Evolutionary conservation across 37 sponge, comb jelly and placozoan genomes (phyloP).

Genomic region (Oscarella lobularis): DNA sequence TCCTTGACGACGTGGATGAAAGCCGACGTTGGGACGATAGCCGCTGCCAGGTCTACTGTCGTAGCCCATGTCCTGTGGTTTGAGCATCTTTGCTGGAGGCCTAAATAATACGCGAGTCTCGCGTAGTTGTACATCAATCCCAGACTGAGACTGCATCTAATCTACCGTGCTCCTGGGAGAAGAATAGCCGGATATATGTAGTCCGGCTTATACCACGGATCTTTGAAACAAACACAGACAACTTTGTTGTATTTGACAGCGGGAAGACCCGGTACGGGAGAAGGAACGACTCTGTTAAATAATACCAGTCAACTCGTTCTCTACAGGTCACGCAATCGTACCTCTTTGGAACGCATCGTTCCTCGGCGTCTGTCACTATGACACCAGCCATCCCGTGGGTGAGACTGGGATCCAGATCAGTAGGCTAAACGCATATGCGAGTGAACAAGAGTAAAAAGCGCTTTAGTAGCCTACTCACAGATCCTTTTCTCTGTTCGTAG

Average conservation of each 20-base stretch:
- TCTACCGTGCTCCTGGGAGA: conserved; percentile 31
- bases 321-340: no score
- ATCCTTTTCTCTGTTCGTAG: conserved; percentile 25
- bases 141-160: not conserved
- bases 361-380: not conserved
- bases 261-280: not conserved
- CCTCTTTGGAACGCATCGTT: not conserved
- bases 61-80: not conserved
- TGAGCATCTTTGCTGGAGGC: not conserved
- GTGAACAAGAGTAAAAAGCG: no score
- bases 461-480: not conserved
- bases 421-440: no score
- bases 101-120: not conserved
- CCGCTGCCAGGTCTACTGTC: not conserved
- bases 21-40: conserved; percentile 3
- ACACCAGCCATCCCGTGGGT: not conserved
- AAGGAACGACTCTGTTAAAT: not conserved
- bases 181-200: conserved; percentile 53
- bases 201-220: conserved; percentile 49
- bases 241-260: not conserved
- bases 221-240: conserved; percentile 12
- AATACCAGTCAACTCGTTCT: not conserved
- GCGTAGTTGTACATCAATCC: not conserved
- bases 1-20: not conserved
- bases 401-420: not conserved